Base-by-base conservation (phyloP, 2,113 vertebrate species). In the Nothocercus nigrocapillus region DNA sequence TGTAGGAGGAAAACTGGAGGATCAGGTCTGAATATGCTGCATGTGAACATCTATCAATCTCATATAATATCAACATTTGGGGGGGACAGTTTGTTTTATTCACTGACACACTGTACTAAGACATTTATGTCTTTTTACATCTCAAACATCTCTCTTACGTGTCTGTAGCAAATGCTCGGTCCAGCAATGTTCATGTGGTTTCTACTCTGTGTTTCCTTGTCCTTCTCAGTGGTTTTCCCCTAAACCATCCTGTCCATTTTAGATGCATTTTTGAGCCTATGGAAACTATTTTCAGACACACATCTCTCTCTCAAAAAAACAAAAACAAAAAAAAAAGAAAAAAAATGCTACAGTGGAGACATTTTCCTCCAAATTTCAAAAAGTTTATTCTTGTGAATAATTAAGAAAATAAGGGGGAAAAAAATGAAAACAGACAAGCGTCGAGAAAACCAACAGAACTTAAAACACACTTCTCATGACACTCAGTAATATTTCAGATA, bases 341-440 rank as follows among this genome's bases (percentile, higher is more conserved):
- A 91, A 95, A 85, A 81, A 70, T 73, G 25, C 83, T 91, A 91
- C 84, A 69, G 22, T 79, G 56, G 87, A 86, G 85, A 93, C 77
- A 12, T 75, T 94, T 96, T 96, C 97, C 97, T 97, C 95, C 94
- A 97, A 98, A 97, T 96, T 97, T 97, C 97, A 97, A 97, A 97
- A 96, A 85, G 69, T 98, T 98, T 98, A 98, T 98, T 98, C 96
- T 90, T 88, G 92, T 93, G 82, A 95, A 75, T 94, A 95, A 76
- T 93, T 94, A 94, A 96, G 85, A 96, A 94, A 88, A 89, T 69
- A 84, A 95, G 27, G 32, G 45, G 5, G 22, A 49, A 88, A 95
- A 93, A 89, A 88, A 45, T 87, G 45, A 78, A 95, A 96, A 62
- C 74, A 88, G 70, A 96, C 93, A 97, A 95, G 95, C 87, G 97